Evolutionary conservation across 2,888 invertebrate species (phyloP), one percentile per base, ranked within the genome.

Genomic region (Ormia ochracea): DNA sequence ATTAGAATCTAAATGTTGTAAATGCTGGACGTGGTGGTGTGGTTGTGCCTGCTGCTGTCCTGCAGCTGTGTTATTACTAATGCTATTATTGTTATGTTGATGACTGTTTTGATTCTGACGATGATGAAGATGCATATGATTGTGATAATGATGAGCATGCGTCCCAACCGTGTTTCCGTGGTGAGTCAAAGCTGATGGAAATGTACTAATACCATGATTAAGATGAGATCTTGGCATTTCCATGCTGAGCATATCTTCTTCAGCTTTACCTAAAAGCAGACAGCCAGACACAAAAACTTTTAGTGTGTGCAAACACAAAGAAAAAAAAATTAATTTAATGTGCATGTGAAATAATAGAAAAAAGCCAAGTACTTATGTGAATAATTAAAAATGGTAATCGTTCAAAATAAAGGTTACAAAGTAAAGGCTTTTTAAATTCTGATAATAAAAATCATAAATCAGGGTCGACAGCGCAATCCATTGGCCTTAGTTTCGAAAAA

Each of bases 161-260:
- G 76, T 48, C 21, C 54, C 76, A 61, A 56, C 45, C 36, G 68
- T 61, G 76, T 48, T 76, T 21, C 59, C 36, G 48, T 69, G 61
- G 31, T 69, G 76, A 54, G 61, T 48, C 54, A 69, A 45, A 23
- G 41, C 33, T 54, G 76, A 63, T 63, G 76, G 76, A 21, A 76
- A 28, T 28, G 28, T 38, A 45, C 61, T 63, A 28, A 69, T 69
- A 66, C 76, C 54, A 63, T 69, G 68, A 69, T 61, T 76, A 7
- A 54, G 52, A 69, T 63, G 45, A 72, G 81, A 56, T 63, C 72
- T 72, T 65, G 78, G 81, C 81, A 81, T 81, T 76, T 78, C 75
- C 81, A 81, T 81, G 75, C 75, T 81, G 78, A 81, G 78, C 81
- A 81, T 81, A 81, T 75, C 75, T 76, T 63, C 23, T 76, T 21